Conservation (phyloP, 2,797 vertebrate species). For the Takifugu ocellatus region DNA sequence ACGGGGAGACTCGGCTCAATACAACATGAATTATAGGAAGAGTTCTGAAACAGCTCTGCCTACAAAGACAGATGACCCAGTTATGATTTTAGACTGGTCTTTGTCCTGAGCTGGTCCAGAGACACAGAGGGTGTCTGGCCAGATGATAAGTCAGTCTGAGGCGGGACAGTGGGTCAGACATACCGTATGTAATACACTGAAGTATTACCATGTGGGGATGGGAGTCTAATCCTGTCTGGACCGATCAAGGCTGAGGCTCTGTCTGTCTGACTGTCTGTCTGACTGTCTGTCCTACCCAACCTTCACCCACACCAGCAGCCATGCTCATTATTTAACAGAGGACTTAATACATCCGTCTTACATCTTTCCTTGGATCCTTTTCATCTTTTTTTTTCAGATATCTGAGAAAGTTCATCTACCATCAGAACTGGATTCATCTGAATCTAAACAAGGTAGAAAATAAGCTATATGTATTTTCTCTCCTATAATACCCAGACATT, state of each 20-base stretch:
- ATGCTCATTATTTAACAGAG: no score
- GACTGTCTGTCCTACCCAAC: conserved; percentile 14
- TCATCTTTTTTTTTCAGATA: conserved; percentile 48
- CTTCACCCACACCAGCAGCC: conserved; percentile 17
- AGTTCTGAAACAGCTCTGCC: background rate
- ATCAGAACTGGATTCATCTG: conserved; percentile 42
- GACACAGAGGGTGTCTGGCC: conserved; percentile 35
- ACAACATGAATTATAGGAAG: conserved; percentile 5
- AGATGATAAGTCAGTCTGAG: conserved; percentile 21
- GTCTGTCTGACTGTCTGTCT: background rate
- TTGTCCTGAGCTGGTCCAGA: conserved; percentile 6
- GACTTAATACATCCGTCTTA: no score
- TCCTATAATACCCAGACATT: background rate
- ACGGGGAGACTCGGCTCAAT: conserved; percentile 9
- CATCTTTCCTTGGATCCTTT: background rate
- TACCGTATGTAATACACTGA: conserved; percentile 16
- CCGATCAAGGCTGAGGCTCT: conserved; percentile 24
- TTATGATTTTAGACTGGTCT: conserved; percentile 4
- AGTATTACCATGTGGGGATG: conserved; percentile 7
- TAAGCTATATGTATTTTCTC: background rate
- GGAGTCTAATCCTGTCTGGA: conserved; percentile 58
- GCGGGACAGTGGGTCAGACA: conserved; percentile 21
- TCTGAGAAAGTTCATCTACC: conserved; percentile 40
- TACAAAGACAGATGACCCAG: conserved; percentile 6
- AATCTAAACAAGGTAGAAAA: conserved; percentile 60